Evolutionary conservation across 1,140 invertebrate genomes (phyloP), one percentile per base, ranked within the genome.

Genomic region (Reticulitermes speratus): DNA sequence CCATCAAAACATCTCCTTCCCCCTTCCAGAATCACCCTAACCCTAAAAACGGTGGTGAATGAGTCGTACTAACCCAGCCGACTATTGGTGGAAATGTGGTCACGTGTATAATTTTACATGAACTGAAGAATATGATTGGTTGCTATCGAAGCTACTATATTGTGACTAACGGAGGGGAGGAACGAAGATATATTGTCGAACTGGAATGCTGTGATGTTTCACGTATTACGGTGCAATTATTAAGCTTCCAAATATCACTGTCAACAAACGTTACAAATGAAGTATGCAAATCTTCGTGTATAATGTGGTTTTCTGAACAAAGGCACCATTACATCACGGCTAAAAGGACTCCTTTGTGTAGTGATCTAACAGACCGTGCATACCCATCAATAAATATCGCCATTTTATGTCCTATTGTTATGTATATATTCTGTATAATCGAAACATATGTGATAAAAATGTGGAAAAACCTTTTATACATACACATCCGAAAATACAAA

Each of bases 41-140:
- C 75, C 85, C 85, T 82, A 55, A 86, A 84, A 86, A 69, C 81
- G 48, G 65, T 87, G 86, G 55, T 87, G 83, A 87, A 87, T 87
- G 86, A 87, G 86, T 65, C 32, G 44, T 81, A 84, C 83, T 75
- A 87, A 87, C 30, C 83, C 65, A 65, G 55, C 16, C 30, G 16
- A n/a, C 83, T 75, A 87, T 87, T 87, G 86, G 86, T 44, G 32
- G 55, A 84, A 52, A 8, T 11, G 65, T 30, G 65, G 84, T 87
- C 86, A 87, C 86, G 86, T 87, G 86, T 32, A 23, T 84, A 14
- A 45, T 44, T 55, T 32, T 59, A 32, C n/a, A 75, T 84, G 55
- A 87, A 32, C 55, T 44, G 44, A 59, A 19, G n/a, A 44, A 14
- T 48, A 21, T 82, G 83, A 87, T 87, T 84, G 86, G 86, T 87